A percentile compares a stretch with the other conserved stretches of the same genome.
Conservation (phyloP, 2,113 vertebrate genomes). For the Antennarius striatus region DNA sequence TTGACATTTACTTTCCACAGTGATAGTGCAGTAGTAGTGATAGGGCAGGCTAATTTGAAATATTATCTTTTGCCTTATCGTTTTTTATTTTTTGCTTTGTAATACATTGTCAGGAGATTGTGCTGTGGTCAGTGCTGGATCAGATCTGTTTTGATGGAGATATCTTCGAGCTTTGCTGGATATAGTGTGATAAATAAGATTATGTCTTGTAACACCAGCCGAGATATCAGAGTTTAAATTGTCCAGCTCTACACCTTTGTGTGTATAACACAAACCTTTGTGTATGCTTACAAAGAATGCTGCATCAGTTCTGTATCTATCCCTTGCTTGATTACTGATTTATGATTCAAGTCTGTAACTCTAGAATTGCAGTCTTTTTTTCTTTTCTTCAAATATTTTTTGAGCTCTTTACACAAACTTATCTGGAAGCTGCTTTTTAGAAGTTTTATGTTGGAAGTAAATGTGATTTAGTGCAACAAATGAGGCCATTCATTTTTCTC, state of each 20-base stretch:
- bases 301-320: not conserved
- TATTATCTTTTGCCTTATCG: constrained; percentile 31
- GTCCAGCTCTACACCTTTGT: constrained; percentile 17
- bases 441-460: not conserved
- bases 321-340: not conserved
- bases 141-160: constrained; percentile 46
- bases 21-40: not conserved
- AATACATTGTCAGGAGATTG: constrained; percentile 33
- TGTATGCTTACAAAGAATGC: constrained; percentile 13
- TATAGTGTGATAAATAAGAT: constrained; percentile 41
- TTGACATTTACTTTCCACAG: not conserved
- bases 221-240: constrained; percentile 34
- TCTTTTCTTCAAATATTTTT: not conserved
- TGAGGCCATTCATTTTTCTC: too few relatives aligned
- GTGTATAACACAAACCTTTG: not conserved
- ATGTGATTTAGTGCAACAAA: too few relatives aligned
- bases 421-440: not conserved
- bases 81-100: constrained; percentile 17
- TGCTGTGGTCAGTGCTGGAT: constrained; percentile 30
- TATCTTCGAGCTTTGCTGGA: constrained; percentile 38
- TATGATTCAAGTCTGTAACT: not conserved
- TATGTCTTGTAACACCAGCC: constrained; percentile 25
- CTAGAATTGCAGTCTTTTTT: not conserved
- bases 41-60: constrained; percentile 34
- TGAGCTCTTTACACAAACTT: not conserved